phyloP scores from a whole-genome alignment of 1,140 invertebrate species.

The Diachasma alloeum region DNA sequence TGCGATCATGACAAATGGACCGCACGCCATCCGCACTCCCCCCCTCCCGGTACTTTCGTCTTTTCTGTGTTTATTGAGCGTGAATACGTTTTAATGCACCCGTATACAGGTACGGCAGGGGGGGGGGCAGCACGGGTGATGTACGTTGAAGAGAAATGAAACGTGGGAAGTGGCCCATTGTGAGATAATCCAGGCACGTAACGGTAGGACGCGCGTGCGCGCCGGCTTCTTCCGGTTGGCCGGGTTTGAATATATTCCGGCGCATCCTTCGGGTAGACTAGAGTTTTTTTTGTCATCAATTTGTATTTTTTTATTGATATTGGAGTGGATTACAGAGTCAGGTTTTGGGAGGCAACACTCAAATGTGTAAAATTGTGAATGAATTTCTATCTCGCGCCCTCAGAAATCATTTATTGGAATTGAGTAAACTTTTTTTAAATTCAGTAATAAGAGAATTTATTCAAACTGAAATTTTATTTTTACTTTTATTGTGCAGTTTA shows the following conservation, averaged over 20 bases:
- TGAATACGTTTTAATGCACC: constrained; percentile 12
- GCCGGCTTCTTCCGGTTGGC: constrained; percentile 47
- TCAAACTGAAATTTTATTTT: too few species aligned
- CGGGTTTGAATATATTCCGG: constrained; percentile 35
- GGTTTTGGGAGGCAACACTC: neutral
- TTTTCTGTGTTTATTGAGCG: constrained; percentile 29
- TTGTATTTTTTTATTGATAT: neutral
- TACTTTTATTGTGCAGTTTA: too few species aligned
- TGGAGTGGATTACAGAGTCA: neutral
- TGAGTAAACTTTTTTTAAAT: too few species aligned
- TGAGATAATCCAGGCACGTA: constrained; percentile 54
- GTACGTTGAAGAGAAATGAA: constrained; percentile 38
- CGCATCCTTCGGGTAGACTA: neutral
- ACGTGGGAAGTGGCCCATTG: constrained; percentile 55
- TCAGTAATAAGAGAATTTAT: too few species aligned
- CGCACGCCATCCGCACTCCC: neutral
- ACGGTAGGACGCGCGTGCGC: constrained; percentile 50
- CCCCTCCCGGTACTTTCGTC: neutral
- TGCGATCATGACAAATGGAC: constrained; percentile 31
- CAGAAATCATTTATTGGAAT: too few species aligned
- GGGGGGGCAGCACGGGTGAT: constrained; percentile 9
- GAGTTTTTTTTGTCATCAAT: neutral
- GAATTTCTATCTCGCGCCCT: too few species aligned
- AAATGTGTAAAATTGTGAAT: too few species aligned
- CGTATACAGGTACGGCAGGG: neutral